Percentiles rank a stretch among this genome's conserved stretches.
These are phyloP conservation scores for Taenaris catops DNA, from an alignment of 2,888 invertebrate genomes.

Conservation along the genomic window DNA sequence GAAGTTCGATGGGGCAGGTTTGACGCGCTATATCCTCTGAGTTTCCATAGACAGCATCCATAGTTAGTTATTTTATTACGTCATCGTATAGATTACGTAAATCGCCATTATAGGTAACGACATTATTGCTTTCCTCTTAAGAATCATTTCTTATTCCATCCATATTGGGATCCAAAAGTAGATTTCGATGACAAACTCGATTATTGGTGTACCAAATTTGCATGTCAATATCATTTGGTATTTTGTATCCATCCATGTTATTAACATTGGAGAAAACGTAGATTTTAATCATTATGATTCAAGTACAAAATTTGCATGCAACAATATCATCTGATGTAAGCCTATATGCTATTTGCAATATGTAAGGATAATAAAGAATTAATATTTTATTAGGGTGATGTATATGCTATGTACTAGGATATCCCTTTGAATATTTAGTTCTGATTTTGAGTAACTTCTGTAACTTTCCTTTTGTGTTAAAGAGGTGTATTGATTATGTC, in stretches of 20 bases:
- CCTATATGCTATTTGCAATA: no score
- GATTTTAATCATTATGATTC: background rate
- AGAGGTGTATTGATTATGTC: no score
- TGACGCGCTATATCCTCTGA: constrained; percentile 52
- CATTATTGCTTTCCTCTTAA: constrained; percentile 22
- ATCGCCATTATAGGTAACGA: constrained; percentile 18
- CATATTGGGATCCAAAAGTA: constrained; percentile 32
- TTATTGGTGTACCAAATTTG: constrained; percentile 46
- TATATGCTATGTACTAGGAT: no score
- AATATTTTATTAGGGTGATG: no score
- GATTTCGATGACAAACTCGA: constrained; percentile 15
- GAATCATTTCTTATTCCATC: constrained; percentile 10
- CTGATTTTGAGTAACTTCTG: no score
- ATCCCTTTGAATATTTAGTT: no score
- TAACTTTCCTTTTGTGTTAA: no score
- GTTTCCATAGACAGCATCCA: constrained; percentile 50
- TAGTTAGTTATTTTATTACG: constrained; percentile 44
- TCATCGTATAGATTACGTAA: constrained; percentile 38
- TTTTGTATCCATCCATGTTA: constrained; percentile 15
- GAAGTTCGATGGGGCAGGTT: constrained; percentile 67
- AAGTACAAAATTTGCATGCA: constrained; percentile 11
- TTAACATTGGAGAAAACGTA: constrained; percentile 4
- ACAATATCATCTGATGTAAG: background rate
- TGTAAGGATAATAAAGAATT: no score
- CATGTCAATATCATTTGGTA: constrained; percentile 37